Percentiles rank a stretch among this genome's conserved stretches.
phyloP scores from a whole-genome alignment of 2,888 invertebrate genomes.

The Macrophya alboannulata region DNA sequence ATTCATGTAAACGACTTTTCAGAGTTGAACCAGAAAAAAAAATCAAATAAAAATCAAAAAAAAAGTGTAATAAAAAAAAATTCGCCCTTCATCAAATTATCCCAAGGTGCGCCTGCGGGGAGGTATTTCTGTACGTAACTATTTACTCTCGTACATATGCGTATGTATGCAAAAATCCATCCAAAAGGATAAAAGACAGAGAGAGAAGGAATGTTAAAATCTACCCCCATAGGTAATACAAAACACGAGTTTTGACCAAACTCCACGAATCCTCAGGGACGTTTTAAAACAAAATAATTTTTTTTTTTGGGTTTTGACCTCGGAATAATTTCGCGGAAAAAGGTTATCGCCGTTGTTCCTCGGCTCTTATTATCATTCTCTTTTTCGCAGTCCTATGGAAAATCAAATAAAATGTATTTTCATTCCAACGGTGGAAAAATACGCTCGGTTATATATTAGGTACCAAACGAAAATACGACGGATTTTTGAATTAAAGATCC shows the following conservation, averaged over 20 bases:
- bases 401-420: conserved; percentile 10
- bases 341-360: conserved; percentile 1
- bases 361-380: background rate
- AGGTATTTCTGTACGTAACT: background rate
- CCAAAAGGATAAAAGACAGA: background rate
- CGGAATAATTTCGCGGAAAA: background rate
- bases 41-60: too few relatives aligned
- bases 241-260: background rate
- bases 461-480: background rate
- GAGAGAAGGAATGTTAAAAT: background rate
- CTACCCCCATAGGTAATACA: background rate
- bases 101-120: background rate
- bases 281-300: conserved; percentile 28
- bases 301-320: background rate
- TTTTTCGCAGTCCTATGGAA: background rate
- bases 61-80: background rate
- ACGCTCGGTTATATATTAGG: background rate
- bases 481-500: background rate
- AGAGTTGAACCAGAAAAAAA: background rate
- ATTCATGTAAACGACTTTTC: background rate
- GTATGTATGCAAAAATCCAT: background rate
- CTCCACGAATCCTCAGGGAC: background rate
- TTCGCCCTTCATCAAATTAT: background rate
- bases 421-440: background rate
- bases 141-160: background rate